Evolutionary conservation across 2,797 vertebrate genomes (phyloP).

Genomic region (Tenualosa thibaudeaui): DNA sequence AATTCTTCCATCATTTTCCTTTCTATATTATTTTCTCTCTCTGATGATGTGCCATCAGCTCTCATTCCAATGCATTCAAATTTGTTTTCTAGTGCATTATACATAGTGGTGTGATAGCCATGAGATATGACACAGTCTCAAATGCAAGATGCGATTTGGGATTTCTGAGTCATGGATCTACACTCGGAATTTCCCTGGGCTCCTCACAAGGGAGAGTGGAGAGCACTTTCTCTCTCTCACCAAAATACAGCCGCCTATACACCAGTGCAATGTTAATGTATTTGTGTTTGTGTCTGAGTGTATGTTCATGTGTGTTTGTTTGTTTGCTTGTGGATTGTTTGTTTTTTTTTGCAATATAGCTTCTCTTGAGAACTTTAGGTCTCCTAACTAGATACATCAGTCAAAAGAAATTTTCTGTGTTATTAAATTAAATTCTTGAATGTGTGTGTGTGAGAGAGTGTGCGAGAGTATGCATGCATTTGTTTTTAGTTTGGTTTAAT

Average conservation of each 20-base stretch:
- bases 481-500: background rate
- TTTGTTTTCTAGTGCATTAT: background rate
- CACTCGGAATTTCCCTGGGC: constrained; percentile 10
- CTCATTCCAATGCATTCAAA: background rate
- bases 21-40: background rate
- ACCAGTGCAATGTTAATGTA: background rate
- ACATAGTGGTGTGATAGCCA: background rate
- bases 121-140: background rate
- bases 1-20: background rate
- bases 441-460: too few relatives aligned
- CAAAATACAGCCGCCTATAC: background rate
- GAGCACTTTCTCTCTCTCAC: background rate
- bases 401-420: too few relatives aligned
- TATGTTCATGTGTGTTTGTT: background rate
- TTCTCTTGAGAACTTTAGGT: background rate
- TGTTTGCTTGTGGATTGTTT: background rate
- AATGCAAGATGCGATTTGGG: background rate
- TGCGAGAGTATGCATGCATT: background rate
- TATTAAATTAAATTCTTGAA: too few relatives aligned
- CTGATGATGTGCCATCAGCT: background rate
- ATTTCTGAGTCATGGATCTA: constrained; percentile 17
- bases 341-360: background rate
- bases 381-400: background rate
- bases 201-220: background rate
- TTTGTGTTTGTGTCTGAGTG: background rate